phyloP scores from a whole-genome alignment of 2,888 invertebrate species.

The Sarcophaga rosellei region DNA sequence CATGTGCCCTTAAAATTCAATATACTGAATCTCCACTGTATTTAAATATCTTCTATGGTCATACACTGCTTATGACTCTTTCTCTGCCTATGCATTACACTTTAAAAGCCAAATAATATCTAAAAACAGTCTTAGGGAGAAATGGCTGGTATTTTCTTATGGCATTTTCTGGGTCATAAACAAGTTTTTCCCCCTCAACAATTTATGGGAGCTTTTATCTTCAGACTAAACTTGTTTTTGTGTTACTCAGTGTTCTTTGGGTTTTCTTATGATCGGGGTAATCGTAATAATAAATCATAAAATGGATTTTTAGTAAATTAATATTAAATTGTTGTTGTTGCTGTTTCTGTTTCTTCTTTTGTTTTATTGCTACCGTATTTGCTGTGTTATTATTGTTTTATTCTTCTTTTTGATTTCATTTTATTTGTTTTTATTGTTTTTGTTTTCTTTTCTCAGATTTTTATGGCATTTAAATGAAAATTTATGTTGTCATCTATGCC shows the following conservation, averaged over 20 bases:
- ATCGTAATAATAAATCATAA: constrained; percentile 66
- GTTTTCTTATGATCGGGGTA: constrained; percentile 28
- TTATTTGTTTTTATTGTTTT: not conserved
- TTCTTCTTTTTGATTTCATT: constrained; percentile 29
- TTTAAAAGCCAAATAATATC: too few species aligned
- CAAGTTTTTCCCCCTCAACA: too few species aligned
- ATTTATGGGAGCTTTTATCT: too few species aligned
- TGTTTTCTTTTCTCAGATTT: constrained; percentile 9
- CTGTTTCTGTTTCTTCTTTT: constrained; percentile 24
- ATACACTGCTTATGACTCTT: too few species aligned
- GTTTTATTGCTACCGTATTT: not conserved
- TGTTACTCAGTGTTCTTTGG: not conserved
- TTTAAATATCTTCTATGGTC: too few species aligned
- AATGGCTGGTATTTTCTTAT: too few species aligned
- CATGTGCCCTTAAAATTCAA: too few species aligned
- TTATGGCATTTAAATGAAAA: constrained; percentile 66
- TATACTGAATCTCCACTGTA: too few species aligned
- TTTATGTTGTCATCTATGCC: constrained; percentile 64
- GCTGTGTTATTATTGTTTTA: constrained; percentile 16
- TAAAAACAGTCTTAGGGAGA: too few species aligned
- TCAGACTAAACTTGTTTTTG: not conserved
- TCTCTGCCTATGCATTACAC: too few species aligned
- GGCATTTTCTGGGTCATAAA: too few species aligned
- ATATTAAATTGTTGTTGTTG: constrained; percentile 60
- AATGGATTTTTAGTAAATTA: constrained; percentile 61